Evolutionary conservation across 2,113 vertebrate species (phyloP).

Genomic region (Hassar affinis): DNA sequence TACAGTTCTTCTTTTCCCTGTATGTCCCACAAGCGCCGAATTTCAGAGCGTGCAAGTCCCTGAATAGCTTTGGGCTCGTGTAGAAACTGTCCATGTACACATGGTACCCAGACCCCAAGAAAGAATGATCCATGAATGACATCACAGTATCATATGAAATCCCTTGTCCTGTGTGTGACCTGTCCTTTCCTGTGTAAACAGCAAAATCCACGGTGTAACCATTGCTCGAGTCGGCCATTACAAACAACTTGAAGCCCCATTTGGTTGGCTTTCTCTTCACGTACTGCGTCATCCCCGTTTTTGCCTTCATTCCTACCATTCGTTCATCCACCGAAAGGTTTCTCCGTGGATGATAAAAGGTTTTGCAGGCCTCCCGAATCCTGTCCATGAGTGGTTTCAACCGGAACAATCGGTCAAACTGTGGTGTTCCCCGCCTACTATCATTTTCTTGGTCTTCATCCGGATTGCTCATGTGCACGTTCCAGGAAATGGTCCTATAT

Average conservation of each 20-base stretch:
- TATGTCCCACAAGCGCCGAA: neutral
- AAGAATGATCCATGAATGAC: conserved; percentile 12
- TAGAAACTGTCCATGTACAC: conserved; percentile 6
- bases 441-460: conserved; percentile 29
- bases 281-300: conserved; percentile 4
- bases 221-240: conserved; percentile 25
- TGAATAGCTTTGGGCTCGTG: conserved; percentile 42
- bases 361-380: conserved; percentile 1
- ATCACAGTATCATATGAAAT: conserved; percentile 34
- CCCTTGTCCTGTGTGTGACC: neutral
- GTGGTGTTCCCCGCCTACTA: neutral
- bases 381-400: conserved; percentile 12
- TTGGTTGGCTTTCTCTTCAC: conserved; percentile 30
- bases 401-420: conserved; percentile 20
- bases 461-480: conserved; percentile 39
- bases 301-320: neutral
- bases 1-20: conserved; percentile 17
- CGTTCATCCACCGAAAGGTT: conserved; percentile 28
- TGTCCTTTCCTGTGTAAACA: conserved; percentile 32
- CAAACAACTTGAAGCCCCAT: conserved; percentile 37
- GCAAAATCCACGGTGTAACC: conserved; percentile 41
- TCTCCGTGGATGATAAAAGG: conserved; percentile 21
- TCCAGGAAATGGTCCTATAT: conserved; percentile 16
- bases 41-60: neutral
- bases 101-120: conserved; percentile 32